Base-by-base conservation (phyloP, 1,140 invertebrate species). In the Rhagoletis pomonella region DNA sequence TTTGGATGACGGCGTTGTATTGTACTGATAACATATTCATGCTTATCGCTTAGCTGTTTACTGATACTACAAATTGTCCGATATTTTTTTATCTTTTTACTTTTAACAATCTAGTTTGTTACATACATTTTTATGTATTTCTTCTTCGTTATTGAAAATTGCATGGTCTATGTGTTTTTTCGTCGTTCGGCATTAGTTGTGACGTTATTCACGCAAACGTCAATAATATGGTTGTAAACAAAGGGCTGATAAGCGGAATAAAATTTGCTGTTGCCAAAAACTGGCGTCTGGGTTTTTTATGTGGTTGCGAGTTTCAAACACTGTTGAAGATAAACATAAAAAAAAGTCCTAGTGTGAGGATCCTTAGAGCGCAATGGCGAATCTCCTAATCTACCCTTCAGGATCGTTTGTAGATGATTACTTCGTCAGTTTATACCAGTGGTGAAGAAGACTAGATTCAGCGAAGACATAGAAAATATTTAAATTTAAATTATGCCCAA, bases 41-140 rank as follows among this genome's bases (percentile, higher is more conserved):
- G 47, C 73, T 81, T 81, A 81, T 81, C 73, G n/a, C 47, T 29
- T 55, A 55, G 47, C n/a, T 81, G 47, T 55, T 81, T 81, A 29
- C 73, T 50, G 73, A 81, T 81, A 58, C 17, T 29, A 81, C 73
- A 81, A 81, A 81, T 81, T 81, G 73, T 81, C n/a, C 47, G 69
- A 73, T 73, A 42, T 47, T 17, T 42, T 44, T 73, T 73, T 73
- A 73, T 73, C 42, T 73, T 73, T 73, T 47, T 47, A 39, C 10
- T 44, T 10, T 39, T 73, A 44, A 73, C 39, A 73, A 67, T 67
- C 3, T 73, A 44, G 39, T 42, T 47, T 5, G 42, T 73, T 73
- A 73, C 14, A 4, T 69, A 17, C 12, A 69, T 69, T 44, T 67
- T 39, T 67, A 29, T 42, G 9, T 39, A 19, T 64, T 60, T 14